These are phyloP conservation scores for Protaetia brevitarsis DNA, from an alignment of 1,140 invertebrate species.

Conservation along the genomic window DNA sequence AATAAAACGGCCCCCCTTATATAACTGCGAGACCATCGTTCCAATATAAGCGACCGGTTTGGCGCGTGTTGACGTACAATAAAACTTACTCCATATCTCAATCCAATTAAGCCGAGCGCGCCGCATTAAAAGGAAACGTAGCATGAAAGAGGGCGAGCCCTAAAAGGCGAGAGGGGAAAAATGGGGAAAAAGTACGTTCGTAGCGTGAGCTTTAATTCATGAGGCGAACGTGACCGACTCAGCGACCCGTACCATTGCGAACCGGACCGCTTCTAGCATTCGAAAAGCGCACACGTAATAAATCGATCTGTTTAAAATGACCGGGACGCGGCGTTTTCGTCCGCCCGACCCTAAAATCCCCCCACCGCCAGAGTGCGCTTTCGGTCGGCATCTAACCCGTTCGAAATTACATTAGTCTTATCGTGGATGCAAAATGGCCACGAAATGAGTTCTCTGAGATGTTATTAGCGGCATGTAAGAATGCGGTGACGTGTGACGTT, in stretches of 20 bases:
- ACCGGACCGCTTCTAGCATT: neutral
- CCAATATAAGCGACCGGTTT: too few relatives aligned
- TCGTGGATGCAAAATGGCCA: too few relatives aligned
- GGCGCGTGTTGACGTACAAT: conserved; percentile 5
- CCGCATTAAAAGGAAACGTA: conserved; percentile 10
- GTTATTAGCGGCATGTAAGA: too few relatives aligned
- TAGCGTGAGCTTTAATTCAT: conserved; percentile 9
- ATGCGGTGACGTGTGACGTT: too few relatives aligned
- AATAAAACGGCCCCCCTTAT: too few relatives aligned
- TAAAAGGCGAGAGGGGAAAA: neutral
- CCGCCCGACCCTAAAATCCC: too few relatives aligned
- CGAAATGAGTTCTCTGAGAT: too few relatives aligned
- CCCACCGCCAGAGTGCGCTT: too few relatives aligned
- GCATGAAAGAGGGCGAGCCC: neutral
- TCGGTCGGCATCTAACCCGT: too few relatives aligned
- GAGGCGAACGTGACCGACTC: neutral
- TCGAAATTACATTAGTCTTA: too few relatives aligned
- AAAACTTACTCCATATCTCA: conserved; percentile 16
- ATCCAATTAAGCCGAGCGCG: conserved; percentile 12
- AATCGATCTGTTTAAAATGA: conserved; percentile 17
- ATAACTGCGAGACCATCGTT: too few relatives aligned
- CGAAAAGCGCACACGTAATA: conserved; percentile 15
- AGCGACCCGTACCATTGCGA: neutral
- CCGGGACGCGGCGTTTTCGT: neutral
- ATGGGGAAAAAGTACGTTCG: neutral